These are phyloP conservation scores for Callyntrura guangdongensis DNA, from an alignment of 2,888 invertebrate genomes.

Conservation along the genomic window DNA sequence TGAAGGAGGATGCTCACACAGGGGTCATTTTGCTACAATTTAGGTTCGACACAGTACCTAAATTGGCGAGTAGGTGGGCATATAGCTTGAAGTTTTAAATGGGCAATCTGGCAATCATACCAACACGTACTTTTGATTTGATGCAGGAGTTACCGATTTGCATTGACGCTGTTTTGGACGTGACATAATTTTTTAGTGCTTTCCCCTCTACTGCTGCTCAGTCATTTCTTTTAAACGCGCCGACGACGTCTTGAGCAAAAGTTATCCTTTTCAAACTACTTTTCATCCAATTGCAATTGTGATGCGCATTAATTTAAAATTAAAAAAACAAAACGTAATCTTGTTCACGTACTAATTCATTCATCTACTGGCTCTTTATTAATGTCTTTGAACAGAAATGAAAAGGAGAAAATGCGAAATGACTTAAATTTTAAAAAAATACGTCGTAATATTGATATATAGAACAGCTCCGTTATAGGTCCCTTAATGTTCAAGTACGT, in stretches of 20 bases:
- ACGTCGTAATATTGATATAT: neutral
- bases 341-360: constrained; percentile 72
- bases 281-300: constrained; percentile 27
- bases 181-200: constrained; percentile 76
- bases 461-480: constrained; percentile 25
- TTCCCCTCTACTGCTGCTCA: constrained; percentile 3
- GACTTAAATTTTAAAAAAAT: constrained; percentile 23
- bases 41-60: neutral
- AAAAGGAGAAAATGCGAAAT: constrained; percentile 42
- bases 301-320: constrained; percentile 3
- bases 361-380: neutral
- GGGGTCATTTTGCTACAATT: neutral
- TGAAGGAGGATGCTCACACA: neutral
- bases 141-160: constrained; percentile 26
- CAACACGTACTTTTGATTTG: constrained; percentile 15
- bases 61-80: neutral
- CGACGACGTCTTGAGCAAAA: neutral
- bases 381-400: neutral
- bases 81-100: neutral
- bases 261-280: constrained; percentile 21
- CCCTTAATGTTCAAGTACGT: neutral
- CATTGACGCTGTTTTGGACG: constrained; percentile 29
- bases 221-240: neutral
- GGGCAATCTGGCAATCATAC: constrained; percentile 10
- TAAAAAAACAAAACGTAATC: constrained; percentile 25